These are phyloP conservation scores for Tupiocoris notatus DNA, from an alignment of 2,888 invertebrate genomes.

Conservation along the genomic window DNA sequence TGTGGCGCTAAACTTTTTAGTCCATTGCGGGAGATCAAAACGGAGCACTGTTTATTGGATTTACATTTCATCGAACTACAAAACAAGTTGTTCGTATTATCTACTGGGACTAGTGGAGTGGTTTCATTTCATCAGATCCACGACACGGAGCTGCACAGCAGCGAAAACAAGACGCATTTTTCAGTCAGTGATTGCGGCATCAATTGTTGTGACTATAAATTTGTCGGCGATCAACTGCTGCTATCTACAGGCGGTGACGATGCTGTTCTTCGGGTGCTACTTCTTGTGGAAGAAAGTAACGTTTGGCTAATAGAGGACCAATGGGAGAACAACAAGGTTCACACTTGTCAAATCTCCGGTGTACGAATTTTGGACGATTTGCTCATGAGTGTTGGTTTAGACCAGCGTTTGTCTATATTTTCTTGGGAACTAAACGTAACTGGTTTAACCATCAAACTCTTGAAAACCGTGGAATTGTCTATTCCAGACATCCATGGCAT, in stretches of 20 bases:
- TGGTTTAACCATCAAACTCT: not conserved
- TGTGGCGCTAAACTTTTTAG: not conserved
- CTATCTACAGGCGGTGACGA: slow-evolving; percentile 12
- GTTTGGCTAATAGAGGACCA: not conserved
- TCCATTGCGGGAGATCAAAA: not conserved
- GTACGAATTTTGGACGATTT: slow-evolving; percentile 2
- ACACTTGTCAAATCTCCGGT: slow-evolving; percentile 15
- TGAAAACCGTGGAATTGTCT: not conserved
- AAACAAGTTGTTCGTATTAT: not conserved
- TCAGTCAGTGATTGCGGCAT: slow-evolving; percentile 4
- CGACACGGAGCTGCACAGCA: not conserved
- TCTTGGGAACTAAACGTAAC: not conserved
- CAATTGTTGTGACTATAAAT: slow-evolving; percentile 23
- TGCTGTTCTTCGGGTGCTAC: not conserved
- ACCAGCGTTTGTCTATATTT: slow-evolving; percentile 12
- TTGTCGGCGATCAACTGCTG: not conserved
- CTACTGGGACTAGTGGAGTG: slow-evolving; percentile 1
- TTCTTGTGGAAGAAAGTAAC: not conserved
- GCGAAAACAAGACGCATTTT: not conserved
- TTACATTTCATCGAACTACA: not conserved
- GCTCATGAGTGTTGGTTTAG: slow-evolving; percentile 22
- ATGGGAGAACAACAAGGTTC: slow-evolving; percentile 1
- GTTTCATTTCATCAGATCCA: not conserved
- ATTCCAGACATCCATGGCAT: slow-evolving; percentile 28
- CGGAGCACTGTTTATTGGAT: not conserved